Evolutionary conservation across 2,888 invertebrate genomes (phyloP), one percentile per base, ranked within the genome.

Genomic region (Sympetrum striolatum): DNA sequence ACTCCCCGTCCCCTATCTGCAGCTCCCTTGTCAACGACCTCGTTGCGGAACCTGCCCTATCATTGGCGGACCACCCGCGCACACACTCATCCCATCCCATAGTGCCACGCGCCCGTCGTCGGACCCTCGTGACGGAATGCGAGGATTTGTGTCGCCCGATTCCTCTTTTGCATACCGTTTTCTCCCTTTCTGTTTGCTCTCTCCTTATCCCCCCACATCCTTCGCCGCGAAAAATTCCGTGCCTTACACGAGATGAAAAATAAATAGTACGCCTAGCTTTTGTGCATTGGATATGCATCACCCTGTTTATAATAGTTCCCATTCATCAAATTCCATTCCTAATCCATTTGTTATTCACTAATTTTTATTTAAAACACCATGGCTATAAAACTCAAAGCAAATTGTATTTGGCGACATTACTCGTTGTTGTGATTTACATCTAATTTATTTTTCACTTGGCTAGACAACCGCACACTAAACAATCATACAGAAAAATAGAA

Each of bases 31-130:
- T 86, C 86, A 86, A 86, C 86, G 86, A 86, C 86, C 86, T 64
- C 86, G 86, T 86, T 86, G 86, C 22, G 86, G 86, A 86, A 86
- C 86, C 86, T 86, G 86, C 86, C 60, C 86, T 86, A 86, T 86
- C 86, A 86, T 86, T 86, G 86, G 86, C 37, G 86, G 86, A 86
- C 86, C 86, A 86, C 86, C 86, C 86, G 53, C 53, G 53, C 53
- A 53, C 53, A 86, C 60, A 58, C 86, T 18, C 25, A 48, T 58
- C 58, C 81, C 39, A 44, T 25, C 81, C 81, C 39, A 44, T 48
- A 15, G 15, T 39, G 25, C 31, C 53, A 31, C 81, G 25, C 25
- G 18, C 35, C 82, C 58, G 48, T 37, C 86, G 82, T 4, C 31
- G 82, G 86, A 60, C 58, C 86, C 86, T 60, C 86, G 86, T 60